Percentiles rank a stretch among this genome's conserved stretches.
Conservation (phyloP, 2,888 invertebrate genomes). For the Pristionchus entomophagus region DNA sequence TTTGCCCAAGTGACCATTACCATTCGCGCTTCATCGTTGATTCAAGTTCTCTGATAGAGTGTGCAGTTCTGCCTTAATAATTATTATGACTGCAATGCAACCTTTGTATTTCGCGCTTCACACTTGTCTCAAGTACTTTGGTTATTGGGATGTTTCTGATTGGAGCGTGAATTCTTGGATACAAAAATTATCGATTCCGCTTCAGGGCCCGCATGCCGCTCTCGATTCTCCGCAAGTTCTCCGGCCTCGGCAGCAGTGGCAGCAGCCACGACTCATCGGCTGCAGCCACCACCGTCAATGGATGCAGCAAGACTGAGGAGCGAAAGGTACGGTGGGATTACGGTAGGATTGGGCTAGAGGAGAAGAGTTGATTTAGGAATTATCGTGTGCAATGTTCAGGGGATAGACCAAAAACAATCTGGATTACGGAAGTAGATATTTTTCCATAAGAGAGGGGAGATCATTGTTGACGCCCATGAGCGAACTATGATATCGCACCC, state of each 20-base stretch:
- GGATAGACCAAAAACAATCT: too few species aligned
- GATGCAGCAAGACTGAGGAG: background rate
- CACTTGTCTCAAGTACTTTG: background rate
- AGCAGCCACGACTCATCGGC: background rate
- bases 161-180: background rate
- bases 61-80: background rate
- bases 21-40: background rate
- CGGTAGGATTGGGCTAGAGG: background rate
- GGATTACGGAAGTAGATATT: background rate
- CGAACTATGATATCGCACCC: background rate
- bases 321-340: conserved; percentile 17
- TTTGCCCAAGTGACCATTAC: background rate
- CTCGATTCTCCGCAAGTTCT: conserved; percentile 41
- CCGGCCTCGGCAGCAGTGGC: conserved; percentile 22
- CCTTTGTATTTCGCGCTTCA: background rate
- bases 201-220: conserved; percentile 45
- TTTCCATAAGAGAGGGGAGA: too few species aligned
- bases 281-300: background rate
- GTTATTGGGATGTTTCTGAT: background rate
- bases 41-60: background rate
- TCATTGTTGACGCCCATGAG: too few species aligned
- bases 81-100: background rate
- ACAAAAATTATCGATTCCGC: background rate
- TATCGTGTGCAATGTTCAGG: too few species aligned
- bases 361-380: too few species aligned